Evolutionary conservation across 2,888 invertebrate genomes (phyloP), one percentile per base, ranked within the genome.

Genomic region (Chalcosyrphus nemorum): DNA sequence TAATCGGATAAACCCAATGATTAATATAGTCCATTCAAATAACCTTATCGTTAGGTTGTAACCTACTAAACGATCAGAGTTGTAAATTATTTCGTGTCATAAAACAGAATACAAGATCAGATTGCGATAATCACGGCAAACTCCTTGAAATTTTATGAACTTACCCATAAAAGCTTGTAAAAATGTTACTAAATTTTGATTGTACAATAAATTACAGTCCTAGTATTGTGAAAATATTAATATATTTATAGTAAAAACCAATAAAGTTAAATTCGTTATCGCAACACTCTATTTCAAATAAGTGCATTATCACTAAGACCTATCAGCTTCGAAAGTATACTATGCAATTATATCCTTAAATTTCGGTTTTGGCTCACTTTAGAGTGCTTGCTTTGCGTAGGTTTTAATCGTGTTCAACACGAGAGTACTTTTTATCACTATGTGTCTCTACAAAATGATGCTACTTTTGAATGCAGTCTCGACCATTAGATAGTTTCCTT

Each of bases 111-210:
- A 57, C 19, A 32, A 32, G 24, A 24, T 35, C 21, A 32, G 35
- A 63, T 56, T 63, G 63, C 41, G 74, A 45, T 74, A 56, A 74
- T 54, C 21, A 43, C 45, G n/a, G n/a, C 29, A 2, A 61, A 59
- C 52, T 29, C 27, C 24, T 71, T 45, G 54, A 63, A 54, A 13
- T 54, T 74, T 63, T 43, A 63, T 63, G 43, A 63, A 17, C 35
- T 54, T 29, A 38, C 32, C 54, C 52, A 59, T 65, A 24, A 66
- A 38, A 61, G 47, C 29, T 11, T 7, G 27, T 29, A 21, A 38
- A 52, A 50, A 52, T 35, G 57, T 57, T 57, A 38, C 21, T 41
- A 13, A 59, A 41, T 38, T 59, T 59, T 27, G 21, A 21, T 41
- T 24, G 19, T 38, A 38, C 1, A 15, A 4, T 29, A 17, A 29